A percentile compares a stretch with the other conserved stretches of the same genome.
phyloP scores from a whole-genome alignment of 2,797 vertebrate species.

The Prunella strophiata region DNA sequence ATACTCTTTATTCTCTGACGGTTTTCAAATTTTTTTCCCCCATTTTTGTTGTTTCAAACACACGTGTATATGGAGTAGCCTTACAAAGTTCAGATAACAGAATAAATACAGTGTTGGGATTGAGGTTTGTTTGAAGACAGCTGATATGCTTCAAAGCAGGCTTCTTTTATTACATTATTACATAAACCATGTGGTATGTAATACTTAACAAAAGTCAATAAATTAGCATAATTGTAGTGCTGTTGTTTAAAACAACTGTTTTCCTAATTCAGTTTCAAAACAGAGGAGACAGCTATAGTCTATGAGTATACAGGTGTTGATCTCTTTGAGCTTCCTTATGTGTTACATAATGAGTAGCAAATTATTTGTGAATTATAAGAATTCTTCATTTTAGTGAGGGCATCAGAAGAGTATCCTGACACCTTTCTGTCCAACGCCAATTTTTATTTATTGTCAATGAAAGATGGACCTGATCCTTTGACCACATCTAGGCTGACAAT shows the following conservation, averaged over 20 bases:
- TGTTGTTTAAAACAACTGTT: constrained; percentile 34
- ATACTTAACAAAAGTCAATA: not conserved
- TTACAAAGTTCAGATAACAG: not conserved
- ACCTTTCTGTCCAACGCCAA: not conserved
- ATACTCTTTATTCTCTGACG: not conserved
- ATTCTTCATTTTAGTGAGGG: not conserved
- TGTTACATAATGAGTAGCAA: not conserved
- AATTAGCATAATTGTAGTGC: constrained; percentile 3
- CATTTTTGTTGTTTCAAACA: not conserved
- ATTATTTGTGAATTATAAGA: not conserved
- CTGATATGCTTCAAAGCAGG: not conserved
- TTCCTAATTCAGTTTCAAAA: constrained; percentile 20
- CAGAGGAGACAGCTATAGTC: constrained; percentile 5
- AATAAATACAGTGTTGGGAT: not conserved
- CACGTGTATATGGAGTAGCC: not conserved
- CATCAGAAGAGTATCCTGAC: not conserved
- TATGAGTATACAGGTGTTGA: constrained; percentile 1
- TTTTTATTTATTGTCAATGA: not conserved
- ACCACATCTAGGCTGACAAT: not conserved
- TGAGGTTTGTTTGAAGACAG: not conserved
- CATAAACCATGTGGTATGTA: not conserved
- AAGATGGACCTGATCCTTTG: not conserved
- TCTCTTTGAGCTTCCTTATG: not conserved
- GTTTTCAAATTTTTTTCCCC: not conserved
- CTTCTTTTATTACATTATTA: not conserved